Evolutionary conservation across 2,113 vertebrate genomes (phyloP).

Genomic region (Oenanthe oenanthe): DNA sequence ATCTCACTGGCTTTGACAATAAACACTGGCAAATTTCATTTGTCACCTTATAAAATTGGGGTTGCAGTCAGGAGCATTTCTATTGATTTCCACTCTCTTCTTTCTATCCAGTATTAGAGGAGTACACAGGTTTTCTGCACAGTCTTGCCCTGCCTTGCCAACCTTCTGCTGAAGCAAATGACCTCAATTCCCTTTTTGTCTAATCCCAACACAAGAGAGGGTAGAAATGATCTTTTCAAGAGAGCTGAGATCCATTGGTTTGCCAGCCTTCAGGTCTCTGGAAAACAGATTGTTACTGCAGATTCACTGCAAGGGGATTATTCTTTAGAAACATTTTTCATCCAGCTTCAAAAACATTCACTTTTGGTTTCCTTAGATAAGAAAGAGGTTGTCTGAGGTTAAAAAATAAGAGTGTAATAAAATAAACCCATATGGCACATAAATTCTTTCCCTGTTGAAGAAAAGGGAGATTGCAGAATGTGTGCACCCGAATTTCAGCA

Average conservation of each 20-base stretch:
- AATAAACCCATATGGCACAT: neutral
- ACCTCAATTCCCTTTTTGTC: neutral
- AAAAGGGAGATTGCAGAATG: neutral
- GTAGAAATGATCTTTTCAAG: neutral
- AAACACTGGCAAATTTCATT: neutral
- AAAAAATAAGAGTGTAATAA: neutral
- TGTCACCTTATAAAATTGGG: neutral
- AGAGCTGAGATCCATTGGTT: neutral
- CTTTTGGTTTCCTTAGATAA: constrained; percentile 11
- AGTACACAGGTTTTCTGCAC: neutral
- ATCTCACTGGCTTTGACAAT: neutral
- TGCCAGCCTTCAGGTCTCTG: neutral
- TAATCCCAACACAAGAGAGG: neutral
- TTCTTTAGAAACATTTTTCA: neutral
- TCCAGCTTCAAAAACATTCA: neutral
- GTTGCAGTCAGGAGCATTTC: neutral
- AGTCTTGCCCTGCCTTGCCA: neutral
- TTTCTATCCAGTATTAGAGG: neutral
- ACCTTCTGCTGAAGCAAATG: neutral
- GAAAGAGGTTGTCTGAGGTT: neutral
- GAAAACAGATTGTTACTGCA: neutral
- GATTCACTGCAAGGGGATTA: neutral
- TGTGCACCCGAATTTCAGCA: neutral
- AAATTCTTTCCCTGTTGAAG: neutral
- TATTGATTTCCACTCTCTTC: neutral